Evolutionary conservation across 2,888 invertebrate genomes (phyloP), one percentile per base, ranked within the genome.

Genomic region (Hydriomena furcata): DNA sequence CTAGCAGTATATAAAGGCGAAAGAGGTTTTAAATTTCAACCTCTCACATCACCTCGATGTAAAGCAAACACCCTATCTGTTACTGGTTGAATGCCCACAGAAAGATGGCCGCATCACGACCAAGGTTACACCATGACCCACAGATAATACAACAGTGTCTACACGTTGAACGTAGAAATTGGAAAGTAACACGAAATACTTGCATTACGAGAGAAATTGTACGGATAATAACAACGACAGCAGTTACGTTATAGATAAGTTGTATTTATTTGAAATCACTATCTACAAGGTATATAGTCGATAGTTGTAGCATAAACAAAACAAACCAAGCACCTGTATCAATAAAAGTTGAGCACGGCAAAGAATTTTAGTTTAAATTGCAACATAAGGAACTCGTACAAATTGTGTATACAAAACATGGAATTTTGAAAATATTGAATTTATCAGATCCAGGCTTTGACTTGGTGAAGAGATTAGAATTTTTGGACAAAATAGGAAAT

Each of bases 181-280:
- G 13, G 41, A 51, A 52, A 52, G 46, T 42, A 8, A 25, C 51
- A 32, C 46, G 20, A 51, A 40, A 45, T 35, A 41, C 31, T 37
- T 13, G 34, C 30, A 44, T 43, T 44, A 48, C 44, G 7, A 28
- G 41, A 41, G 50, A 55, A 48, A 48, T 48, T 48, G 12, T 12
- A 31, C 36, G 21, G 4, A 21, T 35, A 32, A 37, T 30, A 27
- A 36, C 34, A 42, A 25, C 45, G 35, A 35, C 6, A 34, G 31
- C 28, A 40, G 8, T 8, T 10, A 5, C 11, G n/a, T 24, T 13
- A 5, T 25, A 34, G 5, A n/a, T 17, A 24, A 5, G 10, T 34
- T 25, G 7, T 28, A 27, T 35, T 7, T 12, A n/a, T n/a, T n/a
- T n/a, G n/a, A n/a, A n/a, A n/a, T n/a, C n/a, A n/a, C n/a, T n/a